Percentiles rank a stretch among this genome's conserved stretches.
phyloP scores from a whole-genome alignment of 2,797 vertebrate species.

The Crocodylus rhombifer region DNA sequence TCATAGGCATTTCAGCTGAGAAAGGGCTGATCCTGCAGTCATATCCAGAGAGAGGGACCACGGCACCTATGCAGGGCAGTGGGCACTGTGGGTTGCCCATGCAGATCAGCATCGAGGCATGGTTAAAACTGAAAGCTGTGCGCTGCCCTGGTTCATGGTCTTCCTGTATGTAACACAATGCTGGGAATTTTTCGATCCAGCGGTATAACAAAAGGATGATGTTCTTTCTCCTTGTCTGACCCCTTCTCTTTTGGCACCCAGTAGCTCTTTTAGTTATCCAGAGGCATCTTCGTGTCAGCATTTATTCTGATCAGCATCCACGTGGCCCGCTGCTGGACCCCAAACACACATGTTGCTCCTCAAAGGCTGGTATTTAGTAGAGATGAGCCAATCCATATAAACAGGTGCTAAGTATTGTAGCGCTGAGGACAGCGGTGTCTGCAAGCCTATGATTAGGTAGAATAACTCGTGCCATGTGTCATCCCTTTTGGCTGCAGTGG shows the following conservation, averaged over 20 bases:
- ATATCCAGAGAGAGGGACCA: not conserved
- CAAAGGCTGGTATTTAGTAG: not conserved
- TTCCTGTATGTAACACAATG: not conserved
- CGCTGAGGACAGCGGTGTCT: not conserved
- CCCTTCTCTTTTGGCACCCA: accelerated
- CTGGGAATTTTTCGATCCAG: not conserved
- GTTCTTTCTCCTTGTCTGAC: accelerated
- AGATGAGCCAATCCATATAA: not conserved
- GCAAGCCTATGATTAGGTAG: not conserved
- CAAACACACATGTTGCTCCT: not conserved
- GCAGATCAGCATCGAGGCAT: not conserved
- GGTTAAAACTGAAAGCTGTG: not conserved
- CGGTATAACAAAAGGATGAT: too few relatives aligned
- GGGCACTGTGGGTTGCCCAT: not conserved
- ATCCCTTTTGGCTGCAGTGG: not conserved
- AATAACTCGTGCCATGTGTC: not conserved
- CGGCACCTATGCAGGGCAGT: accelerated
- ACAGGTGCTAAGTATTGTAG: not conserved
- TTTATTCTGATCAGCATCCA: too few relatives aligned
- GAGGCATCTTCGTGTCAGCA: too few relatives aligned
- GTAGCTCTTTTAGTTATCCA: not conserved
- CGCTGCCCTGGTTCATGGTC: not conserved
- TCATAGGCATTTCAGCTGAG: not conserved
- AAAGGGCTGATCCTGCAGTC: not conserved
- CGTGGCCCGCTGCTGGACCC: not conserved